Base-by-base conservation (phyloP, 2,888 invertebrate genomes). In the Molorchus minor region DNA sequence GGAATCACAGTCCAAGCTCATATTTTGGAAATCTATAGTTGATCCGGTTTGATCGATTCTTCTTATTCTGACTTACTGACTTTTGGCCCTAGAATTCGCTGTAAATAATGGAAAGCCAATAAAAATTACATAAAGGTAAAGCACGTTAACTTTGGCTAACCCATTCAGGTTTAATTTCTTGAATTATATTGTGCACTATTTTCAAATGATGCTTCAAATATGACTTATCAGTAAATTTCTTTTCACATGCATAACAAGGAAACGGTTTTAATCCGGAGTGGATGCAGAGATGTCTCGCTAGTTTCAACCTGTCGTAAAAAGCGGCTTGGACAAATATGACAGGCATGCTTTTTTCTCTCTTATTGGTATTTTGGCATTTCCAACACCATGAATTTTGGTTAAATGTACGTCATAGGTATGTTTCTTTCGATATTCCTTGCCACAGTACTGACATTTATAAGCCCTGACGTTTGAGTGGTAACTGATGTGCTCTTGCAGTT, bases 341-440 rank as follows among this genome's bases (percentile, higher is more conserved):
- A 76, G n/a, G 68, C 69, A 58, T 68, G 71, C 58, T 74, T 75
- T 29, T n/a, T 71, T 73, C 80, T 83, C 16, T 78, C 82, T 62
- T 1, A 67, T 47, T 5, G 71, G 70, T 10, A 70, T 53, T 45
- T 72, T 75, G n/a, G 68, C 69, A 81, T 82, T 43, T 78, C 76
- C 68, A 77, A 81, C 19, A 77, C 60, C 58, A 82, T 81, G 71
- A 81, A 84, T 59, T 55, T 82, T 80, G 40, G 79, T 83, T 69
- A 85, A 82, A 67, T 86, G 85, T 65, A 82, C 81, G 8, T 82
- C 78, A 67, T 67, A 62, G 5, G 62, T 64, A 7, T 70, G 56
- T 63, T 82, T 72, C 0, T 83, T 82, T 62, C 80, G 81, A 70
- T 85, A 85, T 68, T 83, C 84, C 56, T 80, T 80, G 33, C 78